Conservation (phyloP, 2,113 vertebrate species). For the Sarotherodon lohbergeri region DNA sequence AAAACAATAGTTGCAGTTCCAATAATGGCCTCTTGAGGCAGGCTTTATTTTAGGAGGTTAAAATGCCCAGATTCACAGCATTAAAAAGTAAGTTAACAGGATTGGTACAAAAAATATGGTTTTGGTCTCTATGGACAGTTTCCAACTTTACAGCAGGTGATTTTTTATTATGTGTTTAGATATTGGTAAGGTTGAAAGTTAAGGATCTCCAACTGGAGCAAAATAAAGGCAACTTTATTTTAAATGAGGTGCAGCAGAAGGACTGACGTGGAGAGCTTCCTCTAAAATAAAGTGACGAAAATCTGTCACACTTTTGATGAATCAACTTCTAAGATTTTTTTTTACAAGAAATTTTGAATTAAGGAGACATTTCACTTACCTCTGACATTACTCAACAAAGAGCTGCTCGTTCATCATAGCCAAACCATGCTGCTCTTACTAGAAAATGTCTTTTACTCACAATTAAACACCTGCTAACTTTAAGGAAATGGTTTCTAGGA, state of each 20-base stretch:
- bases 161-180: neutral
- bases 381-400: neutral
- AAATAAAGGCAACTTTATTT: neutral
- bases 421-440: neutral
- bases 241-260: neutral
- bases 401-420: neutral
- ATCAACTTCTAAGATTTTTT: neutral
- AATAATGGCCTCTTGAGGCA: neutral
- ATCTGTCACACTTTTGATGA: neutral
- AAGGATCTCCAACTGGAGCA: neutral
- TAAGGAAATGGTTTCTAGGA: neutral
- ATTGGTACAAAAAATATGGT: neutral
- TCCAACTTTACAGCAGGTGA: neutral
- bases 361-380: neutral
- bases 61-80: neutral
- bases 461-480: neutral
- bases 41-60: rapidly evolving
- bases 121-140: neutral
- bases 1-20: neutral
- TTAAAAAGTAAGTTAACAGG: neutral
- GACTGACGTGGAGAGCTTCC: neutral
- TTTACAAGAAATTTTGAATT: neutral
- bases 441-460: neutral
- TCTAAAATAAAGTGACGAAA: neutral
- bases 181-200: neutral